A percentile compares a stretch with the other conserved stretches of the same genome.
These are phyloP conservation scores for Girardinichthys multiradiatus DNA, from an alignment of 2,113 vertebrate genomes.

Conservation along the genomic window DNA sequence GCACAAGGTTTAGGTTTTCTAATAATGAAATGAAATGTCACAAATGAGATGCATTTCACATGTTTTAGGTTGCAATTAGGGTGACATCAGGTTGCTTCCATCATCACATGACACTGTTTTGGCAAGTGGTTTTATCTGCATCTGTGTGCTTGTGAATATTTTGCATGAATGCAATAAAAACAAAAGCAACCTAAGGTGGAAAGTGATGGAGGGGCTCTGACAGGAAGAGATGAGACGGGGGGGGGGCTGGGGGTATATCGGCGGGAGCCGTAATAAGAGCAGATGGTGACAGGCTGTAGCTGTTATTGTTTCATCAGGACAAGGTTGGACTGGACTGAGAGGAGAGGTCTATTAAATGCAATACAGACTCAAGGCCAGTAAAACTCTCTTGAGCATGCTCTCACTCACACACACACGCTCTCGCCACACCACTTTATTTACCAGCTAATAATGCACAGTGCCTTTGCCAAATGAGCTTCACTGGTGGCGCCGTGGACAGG, in stretches of 20 bases:
- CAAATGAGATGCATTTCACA: neutral
- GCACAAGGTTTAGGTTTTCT: too few species aligned
- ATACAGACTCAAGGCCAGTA: constrained; percentile 41
- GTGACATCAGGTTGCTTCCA: neutral
- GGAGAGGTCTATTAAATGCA: constrained; percentile 56
- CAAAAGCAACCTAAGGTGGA: neutral
- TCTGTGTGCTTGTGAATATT: neutral
- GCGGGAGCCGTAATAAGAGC: constrained; percentile 61
- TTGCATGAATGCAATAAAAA: constrained; percentile 26
- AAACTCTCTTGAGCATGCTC: constrained; percentile 42
- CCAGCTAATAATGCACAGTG: constrained; percentile 64
- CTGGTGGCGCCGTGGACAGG: constrained; percentile 45
- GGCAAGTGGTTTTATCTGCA: constrained; percentile 19
- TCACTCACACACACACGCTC: constrained; percentile 25
- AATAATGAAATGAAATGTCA: too few species aligned
- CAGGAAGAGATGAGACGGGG: constrained; percentile 12
- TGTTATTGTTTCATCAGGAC: constrained; percentile 75
- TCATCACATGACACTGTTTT: constrained; percentile 5
- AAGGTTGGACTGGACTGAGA: constrained; percentile 41
- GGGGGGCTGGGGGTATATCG: constrained; percentile 15
- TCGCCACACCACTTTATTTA: constrained; percentile 66
- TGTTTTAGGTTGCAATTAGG: too few species aligned
- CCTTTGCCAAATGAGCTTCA: constrained; percentile 70
- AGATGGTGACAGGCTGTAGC: constrained; percentile 70
- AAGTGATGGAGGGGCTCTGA: constrained; percentile 1